Percentiles rank a stretch among this genome's conserved stretches.
Conservation (phyloP, 2,888 invertebrate species). For the Minunthozetes semirufus region DNA sequence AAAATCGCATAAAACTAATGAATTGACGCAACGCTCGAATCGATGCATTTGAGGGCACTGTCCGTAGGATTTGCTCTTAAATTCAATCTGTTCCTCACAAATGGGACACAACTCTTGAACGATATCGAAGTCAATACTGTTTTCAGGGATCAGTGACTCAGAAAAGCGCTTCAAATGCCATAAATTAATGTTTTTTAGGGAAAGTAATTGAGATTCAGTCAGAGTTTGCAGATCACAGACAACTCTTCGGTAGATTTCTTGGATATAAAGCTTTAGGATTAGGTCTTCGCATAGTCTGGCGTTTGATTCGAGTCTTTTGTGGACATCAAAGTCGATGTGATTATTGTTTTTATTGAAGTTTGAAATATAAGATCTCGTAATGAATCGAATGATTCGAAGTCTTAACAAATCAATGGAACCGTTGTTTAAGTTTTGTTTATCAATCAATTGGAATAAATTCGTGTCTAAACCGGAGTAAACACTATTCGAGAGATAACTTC, state of each 20-base stretch:
- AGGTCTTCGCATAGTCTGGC: background rate
- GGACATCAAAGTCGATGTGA: background rate
- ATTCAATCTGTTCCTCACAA: background rate
- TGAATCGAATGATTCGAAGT: background rate
- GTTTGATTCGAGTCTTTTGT: background rate
- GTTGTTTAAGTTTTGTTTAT: background rate
- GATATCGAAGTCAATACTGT: background rate
- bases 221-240: background rate
- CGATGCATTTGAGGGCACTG: background rate
- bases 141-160: background rate
- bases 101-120: background rate
- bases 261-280: background rate
- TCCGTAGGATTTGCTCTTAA: background rate
- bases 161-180: background rate
- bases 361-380: background rate
- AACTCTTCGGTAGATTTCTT: background rate
- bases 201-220: background rate
- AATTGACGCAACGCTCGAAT: background rate
- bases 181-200: slow-evolving; percentile 1
- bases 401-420: background rate
- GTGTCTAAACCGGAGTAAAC: background rate
- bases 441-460: background rate
- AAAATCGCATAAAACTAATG: slow-evolving; percentile 19
- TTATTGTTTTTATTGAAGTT: background rate
- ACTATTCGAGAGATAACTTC: background rate